Evolutionary conservation across 30 jellyfish, hydroid and myxozoan species (phyloP), one percentile per base, ranked within the genome.

Genomic region (Chrysaora quinquecirrha): DNA sequence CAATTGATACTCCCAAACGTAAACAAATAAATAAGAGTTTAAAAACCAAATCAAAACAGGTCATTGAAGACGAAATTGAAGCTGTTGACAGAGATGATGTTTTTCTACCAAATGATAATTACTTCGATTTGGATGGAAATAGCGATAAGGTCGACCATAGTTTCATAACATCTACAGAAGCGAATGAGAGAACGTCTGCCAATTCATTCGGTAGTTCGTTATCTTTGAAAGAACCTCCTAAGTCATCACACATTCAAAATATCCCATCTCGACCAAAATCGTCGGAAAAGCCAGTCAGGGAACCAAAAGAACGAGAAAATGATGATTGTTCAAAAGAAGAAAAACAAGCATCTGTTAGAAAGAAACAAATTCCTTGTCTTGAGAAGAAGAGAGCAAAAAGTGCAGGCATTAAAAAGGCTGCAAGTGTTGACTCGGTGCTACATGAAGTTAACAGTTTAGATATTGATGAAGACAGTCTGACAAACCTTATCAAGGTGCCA

Each of bases 21-120:
- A n/a, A n/a, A n/a, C n/a, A n/a, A n/a, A n/a, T n/a, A n/a, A n/a
- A n/a, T n/a, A n/a, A n/a, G n/a, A n/a, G n/a, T n/a, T n/a, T n/a
- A n/a, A n/a, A n/a, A n/a, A n/a, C n/a, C n/a, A n/a, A n/a, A n/a
- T n/a, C n/a, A n/a, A n/a, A n/a, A n/a, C 20, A 48, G 3, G 23
- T 70, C n/a, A 20, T 2, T 0, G 92, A 82, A 35, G 77, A 69
- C 1, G 50, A 21, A 0, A 34, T 82, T 18, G 73, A 56, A 16
- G 32, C 92, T 20, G 63, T 20, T 24, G 24, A 3, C 63, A 49
- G 70, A 6, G 85, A 35, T 31, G 85, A 68, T 1, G 92, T 68
- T 1, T 70, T 68, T 58, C 19, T 34, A 0, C 52, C 47, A 16
- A 69, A 52, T 50, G 68, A 48, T 22, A 38, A 66, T 20, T 32